These are phyloP conservation scores for Psittacus erithacus DNA, from an alignment of 2,113 vertebrate species.

Conservation along the genomic window DNA sequence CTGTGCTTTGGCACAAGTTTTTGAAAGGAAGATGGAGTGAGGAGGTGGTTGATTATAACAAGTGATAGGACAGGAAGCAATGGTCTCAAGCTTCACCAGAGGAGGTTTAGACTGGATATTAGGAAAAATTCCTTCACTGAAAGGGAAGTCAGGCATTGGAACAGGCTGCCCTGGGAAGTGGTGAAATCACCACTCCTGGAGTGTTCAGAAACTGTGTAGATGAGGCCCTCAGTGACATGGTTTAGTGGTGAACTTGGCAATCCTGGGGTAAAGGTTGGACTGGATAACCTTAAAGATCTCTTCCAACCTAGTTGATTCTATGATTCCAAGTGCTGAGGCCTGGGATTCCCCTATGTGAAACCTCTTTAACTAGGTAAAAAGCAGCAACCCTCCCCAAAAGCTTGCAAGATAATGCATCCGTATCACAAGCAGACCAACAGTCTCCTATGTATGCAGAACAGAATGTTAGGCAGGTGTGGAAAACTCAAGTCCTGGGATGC, in stretches of 20 bases:
- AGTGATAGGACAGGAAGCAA: not conserved
- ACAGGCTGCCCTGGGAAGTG: not conserved
- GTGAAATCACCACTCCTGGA: not conserved
- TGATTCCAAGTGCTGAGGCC: not conserved
- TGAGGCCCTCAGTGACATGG: not conserved
- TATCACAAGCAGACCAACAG: not conserved
- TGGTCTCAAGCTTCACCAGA: not conserved
- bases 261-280: not conserved
- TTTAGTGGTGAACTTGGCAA: not conserved
- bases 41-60: not conserved
- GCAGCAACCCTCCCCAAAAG: not conserved
- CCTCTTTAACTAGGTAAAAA: not conserved
- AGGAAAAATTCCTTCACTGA: not conserved
- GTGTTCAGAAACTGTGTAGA: not conserved
- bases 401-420: not conserved
- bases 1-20: not conserved
- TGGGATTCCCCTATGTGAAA: not conserved
- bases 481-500: not conserved
- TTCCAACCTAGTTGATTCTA: not conserved
- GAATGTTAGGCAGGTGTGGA: not conserved
- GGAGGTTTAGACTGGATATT: not conserved
- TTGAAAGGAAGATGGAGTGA: not conserved
- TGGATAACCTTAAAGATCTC: not conserved
- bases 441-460: not conserved
- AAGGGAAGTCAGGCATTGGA: not conserved